Conservation (phyloP, 2,888 invertebrate genomes). For the Archips crataeganus region DNA sequence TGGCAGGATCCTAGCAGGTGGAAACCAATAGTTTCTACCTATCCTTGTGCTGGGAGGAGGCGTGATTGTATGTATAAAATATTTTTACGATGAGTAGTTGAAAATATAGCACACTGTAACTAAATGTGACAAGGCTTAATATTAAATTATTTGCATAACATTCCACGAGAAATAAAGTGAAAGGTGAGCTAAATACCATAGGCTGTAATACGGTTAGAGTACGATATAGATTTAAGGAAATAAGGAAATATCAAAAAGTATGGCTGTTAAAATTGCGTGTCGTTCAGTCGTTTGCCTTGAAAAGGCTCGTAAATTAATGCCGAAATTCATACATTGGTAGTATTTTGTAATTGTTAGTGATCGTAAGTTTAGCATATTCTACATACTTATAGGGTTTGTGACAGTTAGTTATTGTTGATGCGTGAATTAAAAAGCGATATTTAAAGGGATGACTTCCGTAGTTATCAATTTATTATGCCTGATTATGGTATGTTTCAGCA, state of each 20-base stretch:
- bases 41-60: too few relatives aligned
- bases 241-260: constrained; percentile 11
- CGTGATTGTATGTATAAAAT: too few relatives aligned
- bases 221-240: not conserved
- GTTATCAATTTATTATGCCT: too few relatives aligned
- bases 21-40: too few relatives aligned
- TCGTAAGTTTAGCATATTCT: not conserved
- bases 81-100: too few relatives aligned
- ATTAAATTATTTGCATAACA: not conserved
- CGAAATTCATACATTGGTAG: constrained; percentile 17
- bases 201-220: not conserved
- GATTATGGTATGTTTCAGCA: too few relatives aligned
- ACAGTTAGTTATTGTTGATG: too few relatives aligned
- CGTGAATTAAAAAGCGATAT: too few relatives aligned
- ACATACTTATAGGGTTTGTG: not conserved
- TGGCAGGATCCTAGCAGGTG: too few relatives aligned
- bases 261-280: constrained; percentile 32
- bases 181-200: not conserved
- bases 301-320: not conserved
- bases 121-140: not conserved
- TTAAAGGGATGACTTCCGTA: too few relatives aligned
- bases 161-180: not conserved
- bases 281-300: constrained; percentile 22
- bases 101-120: too few relatives aligned
- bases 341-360: constrained; percentile 17